Percentiles rank a stretch among this genome's conserved stretches.
Conservation (phyloP, 2,888 invertebrate genomes). For the Pristionchus mayeri region DNA sequence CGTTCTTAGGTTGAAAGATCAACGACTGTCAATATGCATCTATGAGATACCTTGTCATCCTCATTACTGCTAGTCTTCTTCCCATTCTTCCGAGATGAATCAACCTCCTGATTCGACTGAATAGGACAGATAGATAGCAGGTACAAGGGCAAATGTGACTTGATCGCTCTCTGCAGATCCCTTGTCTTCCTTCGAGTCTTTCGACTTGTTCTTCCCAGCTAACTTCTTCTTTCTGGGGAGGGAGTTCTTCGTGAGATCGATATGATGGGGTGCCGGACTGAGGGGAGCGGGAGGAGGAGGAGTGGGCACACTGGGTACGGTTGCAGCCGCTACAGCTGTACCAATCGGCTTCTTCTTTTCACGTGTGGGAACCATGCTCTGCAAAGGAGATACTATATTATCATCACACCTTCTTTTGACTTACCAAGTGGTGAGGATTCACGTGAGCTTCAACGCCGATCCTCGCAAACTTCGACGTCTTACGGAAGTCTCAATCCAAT, state of each 20-base stretch:
- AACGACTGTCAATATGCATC: background rate
- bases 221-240: background rate
- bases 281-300: background rate
- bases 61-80: background rate
- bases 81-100: background rate
- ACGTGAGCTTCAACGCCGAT: constrained; percentile 37
- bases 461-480: constrained; percentile 8
- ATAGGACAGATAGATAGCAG: background rate
- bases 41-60: background rate
- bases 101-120: background rate
- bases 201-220: background rate
- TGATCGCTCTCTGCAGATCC: constrained; percentile 34
- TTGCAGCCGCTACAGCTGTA: background rate
- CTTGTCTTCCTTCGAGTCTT: constrained; percentile 32
- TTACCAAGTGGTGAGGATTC: constrained; percentile 32
- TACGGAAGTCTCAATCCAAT: constrained; percentile 19
- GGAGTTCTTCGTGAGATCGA: background rate
- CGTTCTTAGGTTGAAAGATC: constrained; percentile 7
- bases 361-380: constrained; percentile 22
- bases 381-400: background rate
- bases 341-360: constrained; percentile 42
- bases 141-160: background rate
- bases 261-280: background rate
- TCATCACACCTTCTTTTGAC: background rate
- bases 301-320: too few relatives aligned